A percentile compares a stretch with the other conserved stretches of the same genome.
Conservation (phyloP, 2,797 vertebrate species). For the Silurus lanzhouensis region DNA sequence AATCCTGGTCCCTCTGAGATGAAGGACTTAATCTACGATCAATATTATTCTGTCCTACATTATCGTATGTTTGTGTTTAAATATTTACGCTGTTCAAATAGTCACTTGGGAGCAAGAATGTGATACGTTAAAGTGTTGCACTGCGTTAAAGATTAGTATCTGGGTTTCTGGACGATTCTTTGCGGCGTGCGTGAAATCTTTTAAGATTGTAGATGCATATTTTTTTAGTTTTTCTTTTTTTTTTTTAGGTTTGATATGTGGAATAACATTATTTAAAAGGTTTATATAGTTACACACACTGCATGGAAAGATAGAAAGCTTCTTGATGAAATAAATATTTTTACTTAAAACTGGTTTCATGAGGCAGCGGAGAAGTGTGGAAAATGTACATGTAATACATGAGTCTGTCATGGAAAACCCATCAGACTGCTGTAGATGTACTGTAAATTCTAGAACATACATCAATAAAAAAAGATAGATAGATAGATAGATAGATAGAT, state of each 20-base stretch:
- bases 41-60: background rate
- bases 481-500: too few relatives aligned
- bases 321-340: background rate
- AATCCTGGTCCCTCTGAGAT: background rate
- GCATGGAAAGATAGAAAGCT: background rate
- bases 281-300: background rate
- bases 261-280: background rate
- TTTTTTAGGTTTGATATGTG: background rate
- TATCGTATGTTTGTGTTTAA: constrained; percentile 7
- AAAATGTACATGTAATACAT: background rate
- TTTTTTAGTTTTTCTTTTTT: too few relatives aligned
- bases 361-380: background rate
- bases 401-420: background rate
- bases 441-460: too few relatives aligned
- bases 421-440: too few relatives aligned
- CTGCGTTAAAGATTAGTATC: background rate
- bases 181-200: too few relatives aligned
- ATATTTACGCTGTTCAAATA: constrained; percentile 22
- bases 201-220: background rate
- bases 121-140: background rate
- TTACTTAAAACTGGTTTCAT: background rate
- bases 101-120: background rate
- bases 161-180: background rate
- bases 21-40: background rate
- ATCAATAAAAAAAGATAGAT: too few relatives aligned